These are phyloP conservation scores for Erannis defoliaria DNA, from an alignment of 2,888 invertebrate genomes.

Conservation along the genomic window DNA sequence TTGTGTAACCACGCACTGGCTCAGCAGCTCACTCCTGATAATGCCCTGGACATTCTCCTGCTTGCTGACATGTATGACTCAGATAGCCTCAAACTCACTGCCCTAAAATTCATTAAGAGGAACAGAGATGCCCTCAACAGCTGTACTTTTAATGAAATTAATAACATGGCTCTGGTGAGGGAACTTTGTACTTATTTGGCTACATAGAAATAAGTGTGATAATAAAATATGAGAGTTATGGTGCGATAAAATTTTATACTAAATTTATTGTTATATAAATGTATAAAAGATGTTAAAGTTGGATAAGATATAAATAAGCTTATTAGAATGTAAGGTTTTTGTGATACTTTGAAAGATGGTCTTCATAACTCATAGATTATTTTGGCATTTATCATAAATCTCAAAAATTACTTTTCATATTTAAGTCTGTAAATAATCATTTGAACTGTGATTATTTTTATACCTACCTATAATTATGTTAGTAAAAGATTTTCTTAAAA, in stretches of 20 bases:
- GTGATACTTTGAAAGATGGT: not conserved
- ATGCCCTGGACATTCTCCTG: slow-evolving; percentile 69
- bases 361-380: not conserved
- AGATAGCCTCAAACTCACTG: slow-evolving; percentile 61
- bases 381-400: not conserved
- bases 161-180: slow-evolving; percentile 64
- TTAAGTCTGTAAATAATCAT: not conserved
- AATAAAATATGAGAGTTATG: not conserved
- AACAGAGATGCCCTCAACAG: slow-evolving; percentile 61
- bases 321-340: slow-evolving; percentile 4
- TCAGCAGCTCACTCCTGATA: slow-evolving; percentile 64
- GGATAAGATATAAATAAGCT: not conserved
- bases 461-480: slow-evolving; percentile 6
- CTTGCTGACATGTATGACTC: slow-evolving; percentile 74
- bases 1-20: slow-evolving; percentile 65
- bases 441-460: not conserved
- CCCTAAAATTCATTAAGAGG: slow-evolving; percentile 72
- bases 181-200: slow-evolving; percentile 69
- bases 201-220: slow-evolving; percentile 33
- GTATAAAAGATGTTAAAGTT: slow-evolving; percentile 1
- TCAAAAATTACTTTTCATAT: slow-evolving; percentile 7
- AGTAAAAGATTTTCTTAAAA: not conserved
- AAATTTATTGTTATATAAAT: too few relatives aligned
- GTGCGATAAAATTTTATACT: slow-evolving; percentile 11
- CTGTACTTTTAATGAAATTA: slow-evolving; percentile 66